Evolutionary conservation across 2,888 invertebrate genomes (phyloP).

Genomic region (Eretmocerus hayati): DNA sequence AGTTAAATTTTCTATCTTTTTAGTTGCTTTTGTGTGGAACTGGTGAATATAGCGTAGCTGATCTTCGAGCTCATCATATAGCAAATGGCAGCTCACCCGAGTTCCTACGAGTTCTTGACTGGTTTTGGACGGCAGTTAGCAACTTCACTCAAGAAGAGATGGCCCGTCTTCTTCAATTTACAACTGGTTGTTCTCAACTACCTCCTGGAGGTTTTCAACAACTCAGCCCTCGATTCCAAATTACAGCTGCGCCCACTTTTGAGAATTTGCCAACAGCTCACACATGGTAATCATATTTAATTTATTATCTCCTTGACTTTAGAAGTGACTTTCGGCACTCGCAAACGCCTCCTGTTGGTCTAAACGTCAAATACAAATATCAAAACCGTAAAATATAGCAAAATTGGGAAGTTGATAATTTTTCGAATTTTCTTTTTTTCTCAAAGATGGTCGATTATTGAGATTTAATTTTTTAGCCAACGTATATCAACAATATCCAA

Average conservation of each 20-base stretch:
- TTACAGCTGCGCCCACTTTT: conserved; percentile 82
- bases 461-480: too few relatives aligned
- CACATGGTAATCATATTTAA: conserved; percentile 61
- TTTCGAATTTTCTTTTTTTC: too few relatives aligned
- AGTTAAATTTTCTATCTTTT: background rate
- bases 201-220: conserved; percentile 88
- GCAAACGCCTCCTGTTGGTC: too few relatives aligned
- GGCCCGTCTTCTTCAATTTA: conserved; percentile 86
- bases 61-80: conserved; percentile 83
- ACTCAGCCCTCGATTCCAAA: conserved; percentile 84
- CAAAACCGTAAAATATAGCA: too few relatives aligned
- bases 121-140: conserved; percentile 87
- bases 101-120: conserved; percentile 76
- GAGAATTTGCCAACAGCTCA: conserved; percentile 90
- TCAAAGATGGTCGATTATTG: too few relatives aligned
- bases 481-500: too few relatives aligned
- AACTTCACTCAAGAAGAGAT: conserved; percentile 89
- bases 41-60: conserved; percentile 83
- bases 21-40: conserved; percentile 88
- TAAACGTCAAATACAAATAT: too few relatives aligned
- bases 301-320: background rate
- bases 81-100: conserved; percentile 75
- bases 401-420: too few relatives aligned
- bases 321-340: background rate
- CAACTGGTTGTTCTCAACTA: conserved; percentile 86